Base-by-base conservation (phyloP, 2,797 vertebrate genomes). In the Megalops cyprinoides region DNA sequence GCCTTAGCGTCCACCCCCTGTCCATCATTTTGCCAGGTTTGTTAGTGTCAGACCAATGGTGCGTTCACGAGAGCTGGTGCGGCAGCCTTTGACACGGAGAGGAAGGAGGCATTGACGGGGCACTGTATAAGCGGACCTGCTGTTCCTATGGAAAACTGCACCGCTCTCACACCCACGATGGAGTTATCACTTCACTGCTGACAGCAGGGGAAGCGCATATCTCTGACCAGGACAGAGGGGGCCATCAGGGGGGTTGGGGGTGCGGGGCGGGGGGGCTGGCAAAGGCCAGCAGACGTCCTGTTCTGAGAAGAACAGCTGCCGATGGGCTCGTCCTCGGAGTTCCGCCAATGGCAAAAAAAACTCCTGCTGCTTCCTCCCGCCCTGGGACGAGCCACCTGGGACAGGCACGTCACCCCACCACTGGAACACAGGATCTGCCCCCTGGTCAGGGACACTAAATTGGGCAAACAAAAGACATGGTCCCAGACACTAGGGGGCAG, bases 191-290 rank as follows among this genome's bases (percentile, higher is more conserved):
- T 62, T 62, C 77, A 34, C 67, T 76, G 82, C 79, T 86, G 85
- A 87, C 81, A 87, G 82, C 60, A 56, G 79, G 34, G 83, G 82
- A 85, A 84, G 80, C 62, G 76, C 39, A 75, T 53, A 60, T 73
- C 77, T 82, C 78, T 74, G 60, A 69, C 74, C 58, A n/a, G 77
- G 74, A 49, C 23, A 76, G 39, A 58, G 31, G 48, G 10, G 55
- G 44, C 74, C 28, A 58, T 14, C 1, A 46, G 51, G 80, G 82
- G 60, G 46, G 39, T 6, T 25, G 60, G 76, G 76, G 31, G 1
- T 7, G 5, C 23, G 0, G 46, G 28, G 34, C 3, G 25, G n/a
- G 31, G 56, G 28, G 74, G 44, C n/a, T 23, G 51, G 65, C 20
- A 46, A 48, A 74, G 51, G 65, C 12, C 49, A 31, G 55, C 28